Base-by-base conservation (phyloP, 2,113 vertebrate genomes). In the Tretioscincus oriximinensis region DNA sequence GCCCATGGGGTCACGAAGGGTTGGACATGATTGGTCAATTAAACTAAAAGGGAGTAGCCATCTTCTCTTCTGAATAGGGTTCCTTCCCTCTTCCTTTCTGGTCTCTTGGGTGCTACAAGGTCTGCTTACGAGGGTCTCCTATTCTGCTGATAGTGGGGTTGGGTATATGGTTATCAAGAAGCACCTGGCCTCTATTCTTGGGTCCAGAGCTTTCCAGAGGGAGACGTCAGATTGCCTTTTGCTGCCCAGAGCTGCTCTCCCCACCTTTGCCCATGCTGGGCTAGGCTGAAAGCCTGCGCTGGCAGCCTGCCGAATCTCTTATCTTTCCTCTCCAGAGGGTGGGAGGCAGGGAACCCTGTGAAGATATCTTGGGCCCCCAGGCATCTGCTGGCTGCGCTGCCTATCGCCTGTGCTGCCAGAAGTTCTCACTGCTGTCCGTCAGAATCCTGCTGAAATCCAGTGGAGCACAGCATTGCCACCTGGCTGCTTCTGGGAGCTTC, bases 351-450 rank as follows among this genome's bases (percentile, higher is more conserved):
- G 69, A 69, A 28, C 51, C 54, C n/a, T 7, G 21, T 11, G 8
- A 21, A 41, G 76, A 63, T 82, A 76, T 82, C 80, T 76, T 31
- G 9, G 4, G 14, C n/a, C 31, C 24, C 26, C 73, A 82, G 65
- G n/a, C 51, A 12, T 51, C 4, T 2, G 64, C 26, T 21, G 73
- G n/a, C n/a, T 18, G 4, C n/a, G 21, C 28, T 66, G 21, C 63
- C 26, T n/a, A 63, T 58, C 35, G 18, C 21, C 18, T 14, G 7
- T n/a, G 35, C 31, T 28, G 72, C 5, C 63, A 47, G 65, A 54
- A 10, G 31, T 24, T 69, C 49, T 14, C 24, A 26, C 65, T 75
- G 65, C 47, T 58, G 49, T 41, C 69, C 61, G 58, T 69, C 73
- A 63, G 80, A 35, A 63, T 20, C 18, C 29, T 29, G 49, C 31